Conservation (phyloP, 2,113 vertebrate genomes). For the Piaya cayana region DNA sequence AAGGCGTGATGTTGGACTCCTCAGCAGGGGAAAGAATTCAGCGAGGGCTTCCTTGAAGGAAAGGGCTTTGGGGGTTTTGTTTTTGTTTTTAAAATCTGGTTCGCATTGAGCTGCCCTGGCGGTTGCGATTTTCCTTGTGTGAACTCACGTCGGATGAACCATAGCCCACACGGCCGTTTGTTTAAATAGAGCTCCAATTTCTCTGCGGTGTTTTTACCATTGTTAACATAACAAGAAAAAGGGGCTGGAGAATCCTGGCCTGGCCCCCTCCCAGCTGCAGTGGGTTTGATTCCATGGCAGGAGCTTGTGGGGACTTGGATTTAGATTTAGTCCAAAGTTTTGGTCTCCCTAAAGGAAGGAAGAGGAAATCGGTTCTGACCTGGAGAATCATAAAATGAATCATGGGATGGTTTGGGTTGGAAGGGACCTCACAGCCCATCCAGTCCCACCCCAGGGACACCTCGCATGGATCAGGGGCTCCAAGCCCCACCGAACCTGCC, state of each 20-base stretch:
- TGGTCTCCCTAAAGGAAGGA: neutral
- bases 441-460: no score
- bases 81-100: slow-evolving; percentile 65
- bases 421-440: no score
- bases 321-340: neutral
- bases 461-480: no score
- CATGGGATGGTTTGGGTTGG: no score
- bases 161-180: slow-evolving; percentile 44
- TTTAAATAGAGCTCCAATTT: slow-evolving; percentile 51
- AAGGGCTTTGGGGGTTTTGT: slow-evolving; percentile 62
- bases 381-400: neutral
- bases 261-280: neutral
- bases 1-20: slow-evolving; percentile 51
- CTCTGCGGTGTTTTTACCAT: slow-evolving; percentile 36
- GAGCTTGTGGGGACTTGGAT: neutral
- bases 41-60: slow-evolving; percentile 59
- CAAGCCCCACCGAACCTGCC: no score
- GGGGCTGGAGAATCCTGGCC: neutral
- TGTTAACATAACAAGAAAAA: slow-evolving; percentile 15
- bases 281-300: neutral
- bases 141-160: slow-evolving; percentile 34
- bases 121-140: slow-evolving; percentile 55
- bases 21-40: slow-evolving; percentile 46
- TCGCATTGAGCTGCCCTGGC: slow-evolving; percentile 52
- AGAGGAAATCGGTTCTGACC: neutral